These are phyloP conservation scores for Desmophyllum pertusum DNA, from an alignment of 92 coral and sea anemone species.

Conservation along the genomic window DNA sequence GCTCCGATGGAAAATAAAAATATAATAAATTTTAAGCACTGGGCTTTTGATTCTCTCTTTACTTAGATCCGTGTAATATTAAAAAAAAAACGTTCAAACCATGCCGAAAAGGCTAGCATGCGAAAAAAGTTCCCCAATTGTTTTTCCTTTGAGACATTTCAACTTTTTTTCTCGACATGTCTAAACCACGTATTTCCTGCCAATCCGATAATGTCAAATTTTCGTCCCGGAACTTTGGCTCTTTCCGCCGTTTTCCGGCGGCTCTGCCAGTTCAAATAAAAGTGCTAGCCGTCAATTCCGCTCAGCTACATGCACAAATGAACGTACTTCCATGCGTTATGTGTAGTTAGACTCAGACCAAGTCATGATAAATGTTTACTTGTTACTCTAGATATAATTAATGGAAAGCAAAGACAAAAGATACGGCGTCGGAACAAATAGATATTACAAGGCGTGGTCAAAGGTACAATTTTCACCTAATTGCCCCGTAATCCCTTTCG, in stretches of 20 bases:
- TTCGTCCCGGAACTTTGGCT: background rate
- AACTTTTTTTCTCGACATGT: background rate
- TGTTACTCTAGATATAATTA: background rate
- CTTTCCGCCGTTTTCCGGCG: background rate
- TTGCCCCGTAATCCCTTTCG: background rate
- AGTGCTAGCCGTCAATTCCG: background rate
- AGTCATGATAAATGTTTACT: background rate
- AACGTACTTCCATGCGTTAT: no score
- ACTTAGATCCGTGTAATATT: no score
- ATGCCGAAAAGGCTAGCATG: no score
- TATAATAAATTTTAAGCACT: no score
- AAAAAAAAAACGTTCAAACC: no score
- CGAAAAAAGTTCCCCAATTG: no score
- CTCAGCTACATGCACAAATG: no score
- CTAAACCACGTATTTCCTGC: background rate
- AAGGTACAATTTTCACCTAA: slow-evolving; percentile 12
- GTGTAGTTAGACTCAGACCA: no score
- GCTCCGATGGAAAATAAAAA: no score
- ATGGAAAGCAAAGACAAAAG: background rate
- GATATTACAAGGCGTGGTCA: background rate
- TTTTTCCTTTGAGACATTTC: background rate
- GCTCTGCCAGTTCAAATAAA: background rate
- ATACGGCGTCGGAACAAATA: background rate
- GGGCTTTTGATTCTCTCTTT: no score
- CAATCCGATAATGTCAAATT: background rate